phyloP scores from a whole-genome alignment of 2,113 vertebrate genomes.

The Colistium nudipinnis region DNA sequence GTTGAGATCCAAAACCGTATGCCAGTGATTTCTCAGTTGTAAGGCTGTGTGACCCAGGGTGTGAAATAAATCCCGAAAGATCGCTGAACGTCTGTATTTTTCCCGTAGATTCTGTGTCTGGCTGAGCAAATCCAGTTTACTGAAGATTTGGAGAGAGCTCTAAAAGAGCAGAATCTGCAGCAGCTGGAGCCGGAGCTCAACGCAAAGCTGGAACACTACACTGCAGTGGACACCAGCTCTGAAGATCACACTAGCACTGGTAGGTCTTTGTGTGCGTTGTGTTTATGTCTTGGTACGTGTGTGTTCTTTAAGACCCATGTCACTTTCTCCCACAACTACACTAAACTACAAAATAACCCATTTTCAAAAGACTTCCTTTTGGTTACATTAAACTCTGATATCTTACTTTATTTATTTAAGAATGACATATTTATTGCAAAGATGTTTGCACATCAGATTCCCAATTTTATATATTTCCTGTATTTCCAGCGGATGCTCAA shows the following conservation, averaged over 20 bases:
- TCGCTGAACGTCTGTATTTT: not conserved
- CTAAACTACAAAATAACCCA: not conserved
- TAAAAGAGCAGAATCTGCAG: constrained; percentile 86
- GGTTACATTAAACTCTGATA: not conserved
- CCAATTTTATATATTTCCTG: too few relatives aligned
- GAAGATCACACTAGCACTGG: constrained; percentile 82
- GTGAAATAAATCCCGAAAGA: not conserved
- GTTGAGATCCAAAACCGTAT: not conserved
- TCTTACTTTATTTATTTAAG: not conserved
- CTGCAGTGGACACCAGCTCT: constrained; percentile 83
- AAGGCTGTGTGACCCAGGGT: not conserved
- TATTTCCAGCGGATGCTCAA: not conserved
- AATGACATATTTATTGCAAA: not conserved
- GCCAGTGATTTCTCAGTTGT: not conserved
- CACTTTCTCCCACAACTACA: not conserved
- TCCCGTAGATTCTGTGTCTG: constrained; percentile 89
- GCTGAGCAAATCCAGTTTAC: constrained; percentile 98
- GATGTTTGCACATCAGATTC: not conserved
- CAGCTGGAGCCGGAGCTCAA: constrained; percentile 88
- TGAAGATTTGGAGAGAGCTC: constrained; percentile 90
- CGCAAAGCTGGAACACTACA: constrained; percentile 92
- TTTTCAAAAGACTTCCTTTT: not conserved
- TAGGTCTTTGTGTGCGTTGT: constrained; percentile 51
- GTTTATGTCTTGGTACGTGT: constrained; percentile 1
- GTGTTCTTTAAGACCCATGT: not conserved